phyloP scores from a whole-genome alignment of 2,113 vertebrate genomes.

The Gyps fulvus region DNA sequence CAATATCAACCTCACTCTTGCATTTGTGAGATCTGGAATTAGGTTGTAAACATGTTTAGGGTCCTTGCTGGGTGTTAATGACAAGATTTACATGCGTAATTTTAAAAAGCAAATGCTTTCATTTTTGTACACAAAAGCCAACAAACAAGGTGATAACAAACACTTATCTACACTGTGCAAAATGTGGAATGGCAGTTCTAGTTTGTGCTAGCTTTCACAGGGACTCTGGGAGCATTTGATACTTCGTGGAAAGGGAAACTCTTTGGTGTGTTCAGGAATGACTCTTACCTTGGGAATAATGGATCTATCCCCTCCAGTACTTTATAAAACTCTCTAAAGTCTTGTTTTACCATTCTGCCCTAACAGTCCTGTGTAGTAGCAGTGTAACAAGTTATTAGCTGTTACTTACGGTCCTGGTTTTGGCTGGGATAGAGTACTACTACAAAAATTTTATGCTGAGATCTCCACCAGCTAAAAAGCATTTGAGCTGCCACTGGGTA shows the following conservation, averaged over 20 bases:
- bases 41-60: background rate
- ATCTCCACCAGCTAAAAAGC: background rate
- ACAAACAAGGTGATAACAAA: background rate
- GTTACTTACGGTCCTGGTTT: background rate
- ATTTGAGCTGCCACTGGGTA: background rate
- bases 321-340: background rate
- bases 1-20: background rate
- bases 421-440: too few species aligned
- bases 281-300: background rate
- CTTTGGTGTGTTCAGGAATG: background rate
- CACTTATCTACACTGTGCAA: background rate
- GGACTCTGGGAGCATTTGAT: background rate
- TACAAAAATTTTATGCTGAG: background rate
- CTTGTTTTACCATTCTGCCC: background rate
- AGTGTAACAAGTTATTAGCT: background rate
- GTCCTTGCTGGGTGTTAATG: background rate
- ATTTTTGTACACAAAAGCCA: background rate
- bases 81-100: background rate
- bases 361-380: background rate
- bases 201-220: background rate
- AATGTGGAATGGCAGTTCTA: rapidly evolving
- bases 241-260: background rate
- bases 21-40: background rate
- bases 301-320: background rate
- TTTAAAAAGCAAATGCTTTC: background rate